A percentile compares a stretch with the other conserved stretches of the same genome.
phyloP scores from a whole-genome alignment of 1,140 invertebrate genomes.

The Pseudomyrmex cubaensis region DNA sequence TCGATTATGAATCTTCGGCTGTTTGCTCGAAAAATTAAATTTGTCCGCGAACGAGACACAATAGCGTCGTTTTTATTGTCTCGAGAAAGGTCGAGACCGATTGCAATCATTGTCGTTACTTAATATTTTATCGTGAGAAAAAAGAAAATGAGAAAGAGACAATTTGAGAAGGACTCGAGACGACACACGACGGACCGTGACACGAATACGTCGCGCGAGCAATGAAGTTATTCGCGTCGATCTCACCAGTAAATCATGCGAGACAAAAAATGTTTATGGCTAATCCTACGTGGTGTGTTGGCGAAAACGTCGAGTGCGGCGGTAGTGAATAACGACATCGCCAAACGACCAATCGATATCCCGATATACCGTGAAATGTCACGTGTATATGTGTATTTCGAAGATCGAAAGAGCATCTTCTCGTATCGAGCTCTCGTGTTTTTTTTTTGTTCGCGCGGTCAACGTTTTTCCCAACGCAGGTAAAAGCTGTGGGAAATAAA shows the following conservation, averaged over 20 bases:
- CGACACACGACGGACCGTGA: slow-evolving; percentile 50
- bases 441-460: not conserved
- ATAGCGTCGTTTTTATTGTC: slow-evolving; percentile 70
- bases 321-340: slow-evolving; percentile 63
- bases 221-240: slow-evolving; percentile 62
- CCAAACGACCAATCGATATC: slow-evolving; percentile 65
- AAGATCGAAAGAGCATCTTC: not conserved
- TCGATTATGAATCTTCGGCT: slow-evolving; percentile 44
- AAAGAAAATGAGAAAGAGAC: slow-evolving; percentile 43
- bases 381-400: not conserved
- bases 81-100: slow-evolving; percentile 64
- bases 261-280: slow-evolving; percentile 60
- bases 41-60: slow-evolving; percentile 50
- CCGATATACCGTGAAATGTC: slow-evolving; percentile 46
- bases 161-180: slow-evolving; percentile 43
- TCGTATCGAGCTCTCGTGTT: too few relatives aligned
- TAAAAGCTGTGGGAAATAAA: slow-evolving; percentile 47
- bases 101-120: slow-evolving; percentile 63
- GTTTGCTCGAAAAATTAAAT: slow-evolving; percentile 64
- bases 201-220: slow-evolving; percentile 62
- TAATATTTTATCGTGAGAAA: slow-evolving; percentile 59
- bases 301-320: slow-evolving; percentile 57
- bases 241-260: slow-evolving; percentile 69
- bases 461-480: slow-evolving; percentile 32
- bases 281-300: slow-evolving; percentile 61